Evolutionary conservation across 2,888 invertebrate genomes (phyloP).

Genomic region (Trachelus iudaicus): DNA sequence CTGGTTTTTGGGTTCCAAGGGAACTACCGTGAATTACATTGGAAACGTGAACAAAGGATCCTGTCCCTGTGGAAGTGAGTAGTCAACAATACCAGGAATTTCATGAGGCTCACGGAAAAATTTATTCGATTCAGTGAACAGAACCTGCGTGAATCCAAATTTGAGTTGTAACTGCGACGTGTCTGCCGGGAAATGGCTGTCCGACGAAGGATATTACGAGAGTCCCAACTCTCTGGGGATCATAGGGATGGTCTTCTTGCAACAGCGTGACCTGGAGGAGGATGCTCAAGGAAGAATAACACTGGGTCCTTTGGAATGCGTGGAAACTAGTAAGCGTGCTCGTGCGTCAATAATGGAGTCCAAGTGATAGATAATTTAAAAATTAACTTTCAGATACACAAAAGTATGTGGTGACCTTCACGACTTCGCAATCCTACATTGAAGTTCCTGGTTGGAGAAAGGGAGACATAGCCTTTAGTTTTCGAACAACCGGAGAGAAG

Average conservation of each 20-base stretch:
- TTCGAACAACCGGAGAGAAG: conserved; percentile 89
- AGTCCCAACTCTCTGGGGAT: conserved; percentile 86
- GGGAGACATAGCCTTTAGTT: conserved; percentile 92
- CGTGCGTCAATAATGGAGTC: not conserved
- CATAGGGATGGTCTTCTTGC: conserved; percentile 90
- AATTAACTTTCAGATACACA: conserved; percentile 78
- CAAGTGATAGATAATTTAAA: not conserved
- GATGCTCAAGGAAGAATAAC: conserved; percentile 90
- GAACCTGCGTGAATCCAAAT: conserved; percentile 83
- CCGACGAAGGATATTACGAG: conserved; percentile 88
- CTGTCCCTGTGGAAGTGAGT: conserved; percentile 69
- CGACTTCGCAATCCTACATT: conserved; percentile 91
- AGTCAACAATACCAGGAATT: not conserved
- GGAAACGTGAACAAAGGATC: conserved; percentile 78
- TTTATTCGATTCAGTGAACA: conserved; percentile 71
- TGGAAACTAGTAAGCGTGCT: conserved; percentile 85
- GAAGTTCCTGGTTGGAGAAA: conserved; percentile 94
- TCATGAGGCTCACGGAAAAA: not conserved
- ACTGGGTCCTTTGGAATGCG: conserved; percentile 90
- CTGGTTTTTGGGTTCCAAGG: conserved; percentile 87
- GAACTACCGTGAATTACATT: conserved; percentile 83
- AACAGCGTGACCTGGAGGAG: conserved; percentile 83
- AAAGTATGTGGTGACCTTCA: conserved; percentile 93
- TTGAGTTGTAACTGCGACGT: conserved; percentile 93
- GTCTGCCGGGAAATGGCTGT: conserved; percentile 86